Conservation (phyloP, 1,140 invertebrate genomes). For the Scylla paramamosain region DNA sequence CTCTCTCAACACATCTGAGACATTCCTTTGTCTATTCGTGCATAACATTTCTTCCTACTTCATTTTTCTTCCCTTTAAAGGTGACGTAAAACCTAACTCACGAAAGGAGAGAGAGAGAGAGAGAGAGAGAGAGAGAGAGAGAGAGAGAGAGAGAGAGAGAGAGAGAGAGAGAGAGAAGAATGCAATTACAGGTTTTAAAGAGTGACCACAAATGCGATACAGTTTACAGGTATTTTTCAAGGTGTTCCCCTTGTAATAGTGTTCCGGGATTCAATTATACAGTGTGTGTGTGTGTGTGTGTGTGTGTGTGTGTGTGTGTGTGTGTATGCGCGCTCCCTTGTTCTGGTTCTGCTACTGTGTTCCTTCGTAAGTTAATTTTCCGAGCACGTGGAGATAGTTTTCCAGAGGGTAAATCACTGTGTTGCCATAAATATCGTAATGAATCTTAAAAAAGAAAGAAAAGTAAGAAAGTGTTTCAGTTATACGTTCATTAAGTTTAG, state of each 20-base stretch:
- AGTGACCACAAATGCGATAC: too few relatives aligned
- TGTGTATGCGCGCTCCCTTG: background rate
- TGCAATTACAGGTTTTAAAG: too few relatives aligned
- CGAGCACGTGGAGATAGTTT: background rate
- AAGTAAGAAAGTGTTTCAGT: too few relatives aligned
- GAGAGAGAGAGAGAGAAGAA: constrained; percentile 35
- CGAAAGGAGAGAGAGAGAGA: background rate
- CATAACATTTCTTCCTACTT: background rate
- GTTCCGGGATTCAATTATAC: too few relatives aligned
- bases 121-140: constrained; percentile 1
- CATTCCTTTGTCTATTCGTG: background rate
- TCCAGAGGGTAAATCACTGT: background rate
- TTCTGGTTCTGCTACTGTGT: background rate
- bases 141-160: constrained; percentile 44
- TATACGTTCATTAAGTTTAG: too few relatives aligned
- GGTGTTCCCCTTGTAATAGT: too few relatives aligned
- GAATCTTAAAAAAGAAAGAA: too few relatives aligned
- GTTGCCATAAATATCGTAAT: too few relatives aligned
- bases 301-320: constrained; percentile 36
- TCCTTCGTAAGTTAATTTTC: background rate
- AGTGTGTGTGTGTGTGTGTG: constrained; percentile 31
- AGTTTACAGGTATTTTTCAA: too few relatives aligned
- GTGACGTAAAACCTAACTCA: background rate
- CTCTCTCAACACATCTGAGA: background rate
- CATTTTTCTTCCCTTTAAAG: background rate